These are phyloP conservation scores for Chrysodeixis includens DNA, from an alignment of 2,888 invertebrate species.

Conservation along the genomic window DNA sequence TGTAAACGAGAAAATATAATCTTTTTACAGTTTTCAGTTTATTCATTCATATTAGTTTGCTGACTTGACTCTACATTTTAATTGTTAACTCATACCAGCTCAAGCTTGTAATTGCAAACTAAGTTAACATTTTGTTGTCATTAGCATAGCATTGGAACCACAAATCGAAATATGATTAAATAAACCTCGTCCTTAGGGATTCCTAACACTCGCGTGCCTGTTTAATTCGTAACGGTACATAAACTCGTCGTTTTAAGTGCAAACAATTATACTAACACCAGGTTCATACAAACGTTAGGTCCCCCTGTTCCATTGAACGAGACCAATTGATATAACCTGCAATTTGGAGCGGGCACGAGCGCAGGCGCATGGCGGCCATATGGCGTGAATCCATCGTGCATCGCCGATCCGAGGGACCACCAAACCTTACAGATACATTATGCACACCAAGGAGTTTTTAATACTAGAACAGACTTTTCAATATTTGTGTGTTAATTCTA, in stretches of 20 bases:
- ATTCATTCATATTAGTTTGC: too few relatives aligned
- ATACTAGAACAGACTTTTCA: slow-evolving; percentile 37
- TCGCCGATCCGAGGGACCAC: slow-evolving; percentile 69
- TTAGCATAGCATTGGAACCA: too few relatives aligned
- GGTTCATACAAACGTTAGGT: slow-evolving; percentile 64
- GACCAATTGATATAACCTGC: slow-evolving; percentile 84
- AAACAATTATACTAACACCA: slow-evolving; percentile 59
- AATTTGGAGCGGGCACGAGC: slow-evolving; percentile 79
- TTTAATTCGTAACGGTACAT: slow-evolving; percentile 54
- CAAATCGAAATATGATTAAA: too few relatives aligned
- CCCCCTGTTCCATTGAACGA: slow-evolving; percentile 79
- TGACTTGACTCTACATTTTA: too few relatives aligned
- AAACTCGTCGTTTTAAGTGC: slow-evolving; percentile 52
- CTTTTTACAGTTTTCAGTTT: too few relatives aligned
- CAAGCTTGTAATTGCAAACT: too few relatives aligned
- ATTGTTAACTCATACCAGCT: too few relatives aligned
- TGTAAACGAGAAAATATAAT: too few relatives aligned
- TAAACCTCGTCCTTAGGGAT: background rate
- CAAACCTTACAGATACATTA: slow-evolving; percentile 64
- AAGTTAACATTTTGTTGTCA: too few relatives aligned
- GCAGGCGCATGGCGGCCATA: slow-evolving; percentile 83
- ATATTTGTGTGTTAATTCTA: background rate
- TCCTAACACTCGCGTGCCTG: slow-evolving; percentile 20
- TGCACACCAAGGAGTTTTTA: slow-evolving; percentile 50
- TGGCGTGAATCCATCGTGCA: slow-evolving; percentile 78